phyloP scores from a whole-genome alignment of 2,888 invertebrate genomes.

The Protonemura montana region DNA sequence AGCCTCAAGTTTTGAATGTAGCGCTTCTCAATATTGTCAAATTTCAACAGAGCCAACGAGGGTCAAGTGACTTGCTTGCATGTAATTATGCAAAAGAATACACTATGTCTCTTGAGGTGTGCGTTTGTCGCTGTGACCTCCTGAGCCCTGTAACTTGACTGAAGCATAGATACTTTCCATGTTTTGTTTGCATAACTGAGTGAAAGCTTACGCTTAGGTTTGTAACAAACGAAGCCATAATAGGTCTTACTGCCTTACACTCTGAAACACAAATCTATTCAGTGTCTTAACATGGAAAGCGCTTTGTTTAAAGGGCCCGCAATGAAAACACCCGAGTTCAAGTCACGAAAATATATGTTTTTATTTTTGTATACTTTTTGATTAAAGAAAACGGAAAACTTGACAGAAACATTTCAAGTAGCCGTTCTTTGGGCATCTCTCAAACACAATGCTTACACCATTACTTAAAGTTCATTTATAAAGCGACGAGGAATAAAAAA shows the following conservation, averaged over 20 bases:
- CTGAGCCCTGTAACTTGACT: background rate
- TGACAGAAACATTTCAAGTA: background rate
- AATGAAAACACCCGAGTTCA: background rate
- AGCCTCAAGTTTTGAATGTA: background rate
- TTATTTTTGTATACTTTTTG: background rate
- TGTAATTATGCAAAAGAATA: background rate
- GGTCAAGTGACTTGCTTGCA: background rate
- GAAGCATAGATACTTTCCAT: background rate
- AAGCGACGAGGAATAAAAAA: background rate
- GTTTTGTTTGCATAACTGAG: background rate
- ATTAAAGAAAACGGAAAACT: background rate
- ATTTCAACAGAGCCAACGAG: background rate
- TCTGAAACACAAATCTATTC: background rate
- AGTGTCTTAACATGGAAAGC: background rate
- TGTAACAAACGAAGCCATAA: background rate
- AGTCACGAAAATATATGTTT: background rate
- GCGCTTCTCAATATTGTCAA: background rate
- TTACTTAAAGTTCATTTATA: background rate
- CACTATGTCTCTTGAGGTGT: background rate
- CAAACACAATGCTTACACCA: conserved; percentile 9
- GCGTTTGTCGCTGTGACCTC: background rate
- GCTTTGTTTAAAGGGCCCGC: background rate
- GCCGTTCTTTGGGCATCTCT: background rate
- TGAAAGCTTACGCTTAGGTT: background rate
- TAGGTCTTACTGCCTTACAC: background rate